Evolutionary conservation across 2,113 vertebrate species (phyloP), one percentile per base, ranked within the genome.

Genomic region (Apaloderma vittatum): DNA sequence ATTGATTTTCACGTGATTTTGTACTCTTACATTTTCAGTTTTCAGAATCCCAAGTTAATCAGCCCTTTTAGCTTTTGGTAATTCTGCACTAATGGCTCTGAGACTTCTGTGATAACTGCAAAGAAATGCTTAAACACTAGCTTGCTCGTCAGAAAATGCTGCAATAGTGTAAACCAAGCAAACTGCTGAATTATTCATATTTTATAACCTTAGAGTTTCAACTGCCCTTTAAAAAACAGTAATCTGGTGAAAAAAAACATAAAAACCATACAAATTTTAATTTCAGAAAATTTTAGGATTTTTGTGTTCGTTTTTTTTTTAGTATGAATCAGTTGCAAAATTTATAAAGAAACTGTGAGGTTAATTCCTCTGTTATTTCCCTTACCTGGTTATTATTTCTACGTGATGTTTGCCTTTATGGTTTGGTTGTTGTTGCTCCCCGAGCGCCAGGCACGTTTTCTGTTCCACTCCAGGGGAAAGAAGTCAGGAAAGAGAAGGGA

Each of bases 111-210:
- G 82, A 34, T 59, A 77, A 67, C 51, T 90, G 59, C 48, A 75
- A 94, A 95, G 70, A 91, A 94, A 92, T 57, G 73, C 65, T 46
- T 77, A 26, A 90, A 71, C 36, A 55, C 23, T 16, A 14, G 15
- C 55, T 90, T 81, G 55, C 63, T 78, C 30, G 10, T 55, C 63
- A 93, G 34, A 66, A 95, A 87, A 91, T 86, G 82, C 83, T 95
- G 72, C 52, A 78, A 61, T 77, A 40, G 57, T 59, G 27, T 29
- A 96, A 96, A 91, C 65, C 57, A 81, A 86, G 65, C 52, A 40
- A 81, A 90, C 13, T 86, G 49, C 82, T 71, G 74, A 54, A 67
- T 91, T 94, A 82, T 71, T 92, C 11, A 49, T 45, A 27, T 37
- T 90, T 94, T 88, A 88, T 46, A 92, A 72, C 55, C 37, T 63